Conservation (phyloP, 2,113 vertebrate genomes). For the Ornithorhynchus anatinus region DNA sequence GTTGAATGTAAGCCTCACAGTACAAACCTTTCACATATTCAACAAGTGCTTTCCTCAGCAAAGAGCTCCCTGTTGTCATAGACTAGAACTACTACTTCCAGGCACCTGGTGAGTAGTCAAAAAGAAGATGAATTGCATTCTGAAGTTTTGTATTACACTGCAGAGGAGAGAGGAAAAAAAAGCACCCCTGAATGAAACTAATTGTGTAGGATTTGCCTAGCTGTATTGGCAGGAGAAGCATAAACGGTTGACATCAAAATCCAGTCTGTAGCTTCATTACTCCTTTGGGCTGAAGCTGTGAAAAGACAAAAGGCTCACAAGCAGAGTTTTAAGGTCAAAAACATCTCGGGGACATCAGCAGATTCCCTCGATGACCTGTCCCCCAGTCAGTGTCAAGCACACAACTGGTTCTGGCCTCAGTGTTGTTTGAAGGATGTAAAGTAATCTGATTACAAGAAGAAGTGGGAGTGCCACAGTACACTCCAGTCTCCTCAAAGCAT, state of each 20-base stretch:
- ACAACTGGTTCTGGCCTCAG: background rate
- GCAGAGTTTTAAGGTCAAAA: background rate
- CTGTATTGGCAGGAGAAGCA: background rate
- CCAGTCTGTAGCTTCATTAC: background rate
- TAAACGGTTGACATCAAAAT: background rate
- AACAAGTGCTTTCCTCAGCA: background rate
- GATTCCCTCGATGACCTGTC: background rate
- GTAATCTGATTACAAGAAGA: too few species aligned
- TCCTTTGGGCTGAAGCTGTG: background rate
- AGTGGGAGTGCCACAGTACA: too few species aligned
- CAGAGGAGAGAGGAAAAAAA: constrained; percentile 5
- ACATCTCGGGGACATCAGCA: background rate
- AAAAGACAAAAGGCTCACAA: background rate
- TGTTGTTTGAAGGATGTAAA: background rate
- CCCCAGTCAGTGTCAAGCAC: background rate
- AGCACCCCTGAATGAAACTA: constrained; percentile 12
- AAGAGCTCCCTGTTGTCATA: constrained; percentile 1
- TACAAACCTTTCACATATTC: background rate
- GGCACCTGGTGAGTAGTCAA: background rate
- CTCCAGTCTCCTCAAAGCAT: too few species aligned
- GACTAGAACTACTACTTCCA: background rate
- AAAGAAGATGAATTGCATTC: background rate
- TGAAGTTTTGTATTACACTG: background rate
- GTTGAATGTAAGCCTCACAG: background rate
- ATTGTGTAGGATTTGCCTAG: background rate